These are phyloP conservation scores for Azorinus chamasolen DNA, from an alignment of 2,888 invertebrate genomes.

Conservation along the genomic window DNA sequence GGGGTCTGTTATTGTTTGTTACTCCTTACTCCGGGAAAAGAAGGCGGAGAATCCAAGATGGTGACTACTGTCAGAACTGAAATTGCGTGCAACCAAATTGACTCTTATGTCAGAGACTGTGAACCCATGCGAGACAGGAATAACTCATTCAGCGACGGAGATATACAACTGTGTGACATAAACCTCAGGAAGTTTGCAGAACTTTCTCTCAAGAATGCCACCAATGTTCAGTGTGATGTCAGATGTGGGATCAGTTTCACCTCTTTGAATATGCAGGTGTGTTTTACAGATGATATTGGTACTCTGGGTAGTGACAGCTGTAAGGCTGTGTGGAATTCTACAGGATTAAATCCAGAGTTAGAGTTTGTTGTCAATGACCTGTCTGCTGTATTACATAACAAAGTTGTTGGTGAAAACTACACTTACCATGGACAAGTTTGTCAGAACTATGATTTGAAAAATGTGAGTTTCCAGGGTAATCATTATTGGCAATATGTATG, in stretches of 20 bases:
- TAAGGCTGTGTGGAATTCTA: slow-evolving; percentile 47
- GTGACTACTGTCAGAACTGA: slow-evolving; percentile 54
- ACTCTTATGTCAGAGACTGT: slow-evolving; percentile 78
- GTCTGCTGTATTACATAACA: slow-evolving; percentile 24
- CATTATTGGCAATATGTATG: slow-evolving; percentile 76
- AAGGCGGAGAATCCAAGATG: slow-evolving; percentile 3
- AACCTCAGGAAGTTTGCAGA: slow-evolving; percentile 22
- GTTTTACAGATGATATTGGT: slow-evolving; percentile 58
- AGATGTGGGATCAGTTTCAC: slow-evolving; percentile 49
- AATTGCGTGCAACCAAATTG: slow-evolving; percentile 72
- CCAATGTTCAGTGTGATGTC: slow-evolving; percentile 42
- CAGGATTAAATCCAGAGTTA: slow-evolving; percentile 24
- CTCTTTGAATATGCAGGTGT: slow-evolving; percentile 41
- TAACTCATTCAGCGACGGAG: background rate
- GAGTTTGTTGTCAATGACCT: slow-evolving; percentile 37
- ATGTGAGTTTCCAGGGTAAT: slow-evolving; percentile 55
- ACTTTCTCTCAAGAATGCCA: slow-evolving; percentile 17
- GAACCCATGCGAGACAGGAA: slow-evolving; percentile 1
- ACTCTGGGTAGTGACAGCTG: slow-evolving; percentile 43
- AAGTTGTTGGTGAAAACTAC: slow-evolving; percentile 22
- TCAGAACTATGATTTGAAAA: slow-evolving; percentile 74
- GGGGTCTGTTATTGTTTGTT: slow-evolving; percentile 93
- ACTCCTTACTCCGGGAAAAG: slow-evolving; percentile 87
- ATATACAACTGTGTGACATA: slow-evolving; percentile 19
- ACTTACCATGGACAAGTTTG: slow-evolving; percentile 50